phyloP scores from a whole-genome alignment of 2,888 invertebrate species.

The Rapana venosa region DNA sequence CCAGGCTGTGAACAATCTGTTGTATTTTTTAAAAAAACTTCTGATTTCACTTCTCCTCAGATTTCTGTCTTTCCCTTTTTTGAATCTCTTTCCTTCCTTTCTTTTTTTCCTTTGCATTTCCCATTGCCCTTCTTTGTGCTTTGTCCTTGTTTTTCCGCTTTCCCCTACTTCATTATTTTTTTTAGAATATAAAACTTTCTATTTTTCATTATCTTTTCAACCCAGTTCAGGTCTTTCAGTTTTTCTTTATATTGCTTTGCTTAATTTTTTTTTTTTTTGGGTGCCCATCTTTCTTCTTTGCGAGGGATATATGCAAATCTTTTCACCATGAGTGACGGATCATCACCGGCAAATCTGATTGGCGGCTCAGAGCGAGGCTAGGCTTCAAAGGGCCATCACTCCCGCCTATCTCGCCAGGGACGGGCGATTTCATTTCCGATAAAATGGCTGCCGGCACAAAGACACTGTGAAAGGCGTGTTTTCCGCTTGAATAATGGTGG shows the following conservation, averaged over 20 bases:
- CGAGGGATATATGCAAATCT: neutral
- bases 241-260: neutral
- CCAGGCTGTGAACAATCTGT: no score
- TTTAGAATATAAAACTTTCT: neutral
- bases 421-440: slow-evolving; percentile 17
- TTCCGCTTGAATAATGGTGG: neutral
- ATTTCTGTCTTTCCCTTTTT: neutral
- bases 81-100: neutral
- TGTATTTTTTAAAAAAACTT: no score
- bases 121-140: neutral
- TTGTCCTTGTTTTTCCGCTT: neutral
- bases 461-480: neutral
- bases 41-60: neutral
- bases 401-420: neutral
- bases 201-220: neutral
- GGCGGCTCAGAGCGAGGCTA: slow-evolving; percentile 3
- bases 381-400: slow-evolving; percentile 13
- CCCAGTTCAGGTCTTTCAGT: neutral
- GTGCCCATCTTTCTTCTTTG: neutral
- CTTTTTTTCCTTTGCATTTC: neutral
- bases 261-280: neutral
- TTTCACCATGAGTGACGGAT: slow-evolving; percentile 5
- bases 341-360: neutral
- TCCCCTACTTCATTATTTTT: neutral
- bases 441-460: neutral